phyloP scores from a whole-genome alignment of 1,140 invertebrate species.

The Babylonia areolata region DNA sequence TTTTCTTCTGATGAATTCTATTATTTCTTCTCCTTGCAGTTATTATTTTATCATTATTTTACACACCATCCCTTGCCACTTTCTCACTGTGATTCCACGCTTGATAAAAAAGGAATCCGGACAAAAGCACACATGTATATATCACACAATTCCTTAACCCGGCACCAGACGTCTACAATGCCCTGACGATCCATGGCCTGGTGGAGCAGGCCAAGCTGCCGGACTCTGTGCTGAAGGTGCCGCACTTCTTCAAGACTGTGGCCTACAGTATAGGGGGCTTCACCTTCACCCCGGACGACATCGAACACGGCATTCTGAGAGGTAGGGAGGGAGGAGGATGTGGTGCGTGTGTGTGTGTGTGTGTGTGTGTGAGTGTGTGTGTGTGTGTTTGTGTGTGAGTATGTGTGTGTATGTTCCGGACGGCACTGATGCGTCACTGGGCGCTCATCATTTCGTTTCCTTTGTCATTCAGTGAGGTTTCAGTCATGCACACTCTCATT shows the following conservation, averaged over 20 bases:
- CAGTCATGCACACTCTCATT: no score
- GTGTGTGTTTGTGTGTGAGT: background rate
- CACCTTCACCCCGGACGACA: conserved; percentile 73
- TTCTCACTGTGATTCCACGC: no score
- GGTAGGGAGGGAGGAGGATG: conserved; percentile 50
- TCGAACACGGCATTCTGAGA: conserved; percentile 76
- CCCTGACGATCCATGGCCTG: conserved; percentile 73
- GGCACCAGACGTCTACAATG: conserved; percentile 71
- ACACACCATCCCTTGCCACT: no score
- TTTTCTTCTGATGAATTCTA: no score
- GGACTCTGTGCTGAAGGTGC: conserved; percentile 69
- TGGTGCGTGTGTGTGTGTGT: background rate
- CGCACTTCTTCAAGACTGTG: conserved; percentile 74
- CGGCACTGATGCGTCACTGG: no score
- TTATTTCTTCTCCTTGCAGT: no score
- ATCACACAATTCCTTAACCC: conserved; percentile 41
- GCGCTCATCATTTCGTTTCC: no score
- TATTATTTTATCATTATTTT: no score
- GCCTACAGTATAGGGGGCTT: conserved; percentile 71
- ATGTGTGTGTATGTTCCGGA: no score
- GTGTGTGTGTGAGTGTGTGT: background rate
- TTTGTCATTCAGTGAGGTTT: no score
- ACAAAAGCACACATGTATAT: no score
- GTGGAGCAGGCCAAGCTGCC: conserved; percentile 59
- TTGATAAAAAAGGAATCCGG: no score